Conservation (phyloP, 2,113 vertebrate species). For the Axis porcinus region DNA sequence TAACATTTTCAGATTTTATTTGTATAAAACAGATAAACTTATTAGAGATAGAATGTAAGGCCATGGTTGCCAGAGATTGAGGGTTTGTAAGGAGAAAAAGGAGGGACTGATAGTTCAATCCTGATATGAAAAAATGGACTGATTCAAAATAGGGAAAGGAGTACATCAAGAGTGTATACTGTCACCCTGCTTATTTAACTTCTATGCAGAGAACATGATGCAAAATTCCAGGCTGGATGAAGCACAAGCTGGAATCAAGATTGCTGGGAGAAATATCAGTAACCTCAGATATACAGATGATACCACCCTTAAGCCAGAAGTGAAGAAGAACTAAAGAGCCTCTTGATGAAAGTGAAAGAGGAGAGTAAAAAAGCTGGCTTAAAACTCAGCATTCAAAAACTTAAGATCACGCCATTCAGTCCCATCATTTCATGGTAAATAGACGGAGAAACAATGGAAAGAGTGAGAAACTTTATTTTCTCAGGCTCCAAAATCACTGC, state of each 20-base stretch:
- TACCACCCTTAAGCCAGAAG: neutral
- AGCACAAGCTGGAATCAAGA: neutral
- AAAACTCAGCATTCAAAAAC: neutral
- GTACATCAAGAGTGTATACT: neutral
- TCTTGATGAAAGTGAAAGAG: neutral
- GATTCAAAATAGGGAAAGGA: neutral
- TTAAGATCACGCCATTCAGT: neutral
- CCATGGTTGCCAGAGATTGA: accelerated
- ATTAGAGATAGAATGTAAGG: neutral
- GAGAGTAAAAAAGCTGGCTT: neutral
- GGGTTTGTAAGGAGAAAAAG: neutral
- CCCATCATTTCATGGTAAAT: neutral
- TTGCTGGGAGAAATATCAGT: neutral
- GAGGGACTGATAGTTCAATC: neutral
- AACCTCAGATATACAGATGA: neutral
- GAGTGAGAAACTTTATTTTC: neutral
- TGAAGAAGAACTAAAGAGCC: neutral
- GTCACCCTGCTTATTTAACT: neutral
- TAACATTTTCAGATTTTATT: neutral
- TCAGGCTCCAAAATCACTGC: neutral
- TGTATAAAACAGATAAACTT: neutral
- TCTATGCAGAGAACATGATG: neutral
- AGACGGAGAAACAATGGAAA: neutral
- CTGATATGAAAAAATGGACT: neutral
- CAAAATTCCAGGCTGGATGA: neutral